phyloP scores from a whole-genome alignment of 1,140 invertebrate species.

The silkworm (Bombyx mori) region DNA sequence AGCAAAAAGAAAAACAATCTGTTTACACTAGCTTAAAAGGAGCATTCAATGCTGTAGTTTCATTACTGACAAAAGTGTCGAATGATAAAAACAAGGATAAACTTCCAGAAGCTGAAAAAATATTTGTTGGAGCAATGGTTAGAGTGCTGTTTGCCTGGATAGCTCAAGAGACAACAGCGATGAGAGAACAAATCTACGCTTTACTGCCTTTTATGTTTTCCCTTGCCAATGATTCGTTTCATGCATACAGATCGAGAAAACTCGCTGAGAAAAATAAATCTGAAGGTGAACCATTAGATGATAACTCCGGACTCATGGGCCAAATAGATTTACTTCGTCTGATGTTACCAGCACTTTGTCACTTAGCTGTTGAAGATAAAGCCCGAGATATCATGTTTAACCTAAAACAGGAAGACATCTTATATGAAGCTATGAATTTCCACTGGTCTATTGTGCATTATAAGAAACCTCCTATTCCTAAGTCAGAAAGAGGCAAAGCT shows the following conservation, averaged over 20 bases:
- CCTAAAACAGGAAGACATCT: slow-evolving; percentile 83
- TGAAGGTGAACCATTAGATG: slow-evolving; percentile 69
- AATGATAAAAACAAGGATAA: slow-evolving; percentile 80
- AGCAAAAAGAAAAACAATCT: slow-evolving; percentile 91
- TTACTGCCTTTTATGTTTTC: slow-evolving; percentile 84
- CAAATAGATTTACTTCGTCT: slow-evolving; percentile 85
- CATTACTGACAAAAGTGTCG: slow-evolving; percentile 79
- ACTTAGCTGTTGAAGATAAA: slow-evolving; percentile 91
- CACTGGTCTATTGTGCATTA: slow-evolving; percentile 91
- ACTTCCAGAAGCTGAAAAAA: slow-evolving; percentile 76
- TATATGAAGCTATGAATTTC: slow-evolving; percentile 84
- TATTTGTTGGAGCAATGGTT: slow-evolving; percentile 87
- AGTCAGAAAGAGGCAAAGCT: slow-evolving; percentile 81
- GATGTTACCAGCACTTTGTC: slow-evolving; percentile 89
- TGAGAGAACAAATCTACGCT: slow-evolving; percentile 85
- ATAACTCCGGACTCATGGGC: slow-evolving; percentile 69
- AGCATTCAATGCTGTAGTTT: slow-evolving; percentile 87
- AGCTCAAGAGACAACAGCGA: slow-evolving; percentile 91
- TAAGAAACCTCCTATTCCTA: slow-evolving; percentile 84
- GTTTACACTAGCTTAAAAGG: slow-evolving; percentile 92
- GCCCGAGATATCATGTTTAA: slow-evolving; percentile 86
- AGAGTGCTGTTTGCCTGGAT: slow-evolving; percentile 89
- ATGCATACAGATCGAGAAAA: slow-evolving; percentile 76
- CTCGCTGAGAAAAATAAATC: slow-evolving; percentile 74
- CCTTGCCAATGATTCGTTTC: slow-evolving; percentile 86